Evolutionary conservation across 2,113 vertebrate genomes (phyloP), one percentile per base, ranked within the genome.

Genomic region (Anas platyrhynchos): DNA sequence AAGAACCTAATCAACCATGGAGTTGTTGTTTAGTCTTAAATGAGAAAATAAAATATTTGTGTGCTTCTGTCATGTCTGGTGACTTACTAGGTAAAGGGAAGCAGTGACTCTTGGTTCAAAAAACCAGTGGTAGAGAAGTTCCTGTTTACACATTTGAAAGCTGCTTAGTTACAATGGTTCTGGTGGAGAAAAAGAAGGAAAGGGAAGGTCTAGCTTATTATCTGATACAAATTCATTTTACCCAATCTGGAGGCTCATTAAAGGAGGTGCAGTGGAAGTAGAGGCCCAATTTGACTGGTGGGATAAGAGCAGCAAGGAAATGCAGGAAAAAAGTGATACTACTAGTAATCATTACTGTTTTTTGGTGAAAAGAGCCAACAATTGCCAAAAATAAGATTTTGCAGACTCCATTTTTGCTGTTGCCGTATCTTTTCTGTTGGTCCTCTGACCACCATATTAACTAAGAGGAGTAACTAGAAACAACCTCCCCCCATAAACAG

Each of bases 401-500:
- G 44, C 46, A 68, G 41, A 14, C 44, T 74, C 17, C 26, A 21
- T 46, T 74, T 68, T 21, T 74, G 41, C 31, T 55, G 26, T 32
- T 44, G 10, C 14, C 43, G 15, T 32, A 43, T 32, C 16, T 46
- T 67, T 74, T 73, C 27, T 43, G 29, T 74, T 58, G 34, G 34
- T 69, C 21, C 16, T 52, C 15, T 52, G 36, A 69, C 56, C 25
- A 58, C 17, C 11, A 1, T 56, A 31, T 29, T 82, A 50, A 43
- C 34, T 25, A 43, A 82, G 34, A 50, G 17, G 31, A 63, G 7
- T 13, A 55, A 36, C 17, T 36, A 36, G 25, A 76, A 69, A 7
- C 23, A 36, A 0, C 7, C 0, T 1, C 46, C 8, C 21, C 9
- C 16, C 20, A 6, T 54, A 75, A 22, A 1, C 27, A 73, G 17